These are phyloP conservation scores for Agelas oroides DNA, from an alignment of 37 sponge, comb jelly and placozoan genomes.

Conservation along the genomic window DNA sequence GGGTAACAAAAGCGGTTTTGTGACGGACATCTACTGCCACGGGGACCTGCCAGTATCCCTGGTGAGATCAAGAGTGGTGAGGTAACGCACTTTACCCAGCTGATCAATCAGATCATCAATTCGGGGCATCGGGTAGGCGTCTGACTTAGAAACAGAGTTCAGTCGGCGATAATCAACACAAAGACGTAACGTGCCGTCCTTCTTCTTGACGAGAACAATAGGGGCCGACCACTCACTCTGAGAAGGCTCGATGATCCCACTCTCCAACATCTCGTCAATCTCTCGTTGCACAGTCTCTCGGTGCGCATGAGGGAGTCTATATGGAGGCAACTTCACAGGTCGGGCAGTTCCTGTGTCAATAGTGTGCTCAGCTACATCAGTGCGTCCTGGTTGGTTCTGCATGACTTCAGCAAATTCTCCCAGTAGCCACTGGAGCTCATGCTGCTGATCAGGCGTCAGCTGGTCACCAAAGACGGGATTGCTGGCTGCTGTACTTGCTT, in stretches of 20 bases:
- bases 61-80: slow-evolving; percentile 57
- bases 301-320: slow-evolving; percentile 41
- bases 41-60: slow-evolving; percentile 74
- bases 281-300: slow-evolving; percentile 34
- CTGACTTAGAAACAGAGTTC: slow-evolving; percentile 34
- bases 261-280: slow-evolving; percentile 50
- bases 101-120: slow-evolving; percentile 70
- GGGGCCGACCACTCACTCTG: slow-evolving; percentile 38
- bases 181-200: slow-evolving; percentile 33
- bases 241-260: slow-evolving; percentile 51
- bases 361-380: slow-evolving; percentile 26
- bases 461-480: not conserved
- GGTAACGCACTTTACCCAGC: slow-evolving; percentile 39
- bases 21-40: slow-evolving; percentile 24
- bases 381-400: slow-evolving; percentile 9
- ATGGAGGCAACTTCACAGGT: slow-evolving; percentile 30
- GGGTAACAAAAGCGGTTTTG: slow-evolving; percentile 73
- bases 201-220: slow-evolving; percentile 55
- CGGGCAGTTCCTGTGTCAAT: slow-evolving; percentile 18
- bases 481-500: not conserved
- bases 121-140: slow-evolving; percentile 71
- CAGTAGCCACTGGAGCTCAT: not conserved
- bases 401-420: slow-evolving; percentile 11
- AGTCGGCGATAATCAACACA: slow-evolving; percentile 70
- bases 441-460: not conserved